A percentile compares a stretch with the other conserved stretches of the same genome.
phyloP scores from a whole-genome alignment of 1,140 invertebrate genomes.

The Leptoteleia sp. region DNA sequence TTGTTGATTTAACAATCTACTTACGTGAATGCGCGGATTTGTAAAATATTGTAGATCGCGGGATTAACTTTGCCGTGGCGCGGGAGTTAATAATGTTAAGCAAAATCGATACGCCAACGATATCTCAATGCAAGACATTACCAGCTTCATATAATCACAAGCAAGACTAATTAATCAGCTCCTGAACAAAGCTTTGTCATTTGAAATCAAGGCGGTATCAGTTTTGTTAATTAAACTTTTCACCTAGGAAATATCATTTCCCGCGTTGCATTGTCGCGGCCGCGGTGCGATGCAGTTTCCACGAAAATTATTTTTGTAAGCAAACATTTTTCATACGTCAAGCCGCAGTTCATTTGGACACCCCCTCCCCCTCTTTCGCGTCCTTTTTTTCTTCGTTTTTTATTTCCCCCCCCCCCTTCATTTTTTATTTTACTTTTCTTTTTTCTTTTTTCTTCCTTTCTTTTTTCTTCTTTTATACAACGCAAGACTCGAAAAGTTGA shows the following conservation, averaged over 20 bases:
- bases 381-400: not conserved
- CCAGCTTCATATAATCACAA: constrained; percentile 47
- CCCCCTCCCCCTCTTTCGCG: too few relatives aligned
- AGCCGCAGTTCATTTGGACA: constrained; percentile 10
- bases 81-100: constrained; percentile 31
- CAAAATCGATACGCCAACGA: constrained; percentile 52
- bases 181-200: constrained; percentile 55
- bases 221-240: constrained; percentile 60
- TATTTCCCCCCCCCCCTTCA: too few relatives aligned
- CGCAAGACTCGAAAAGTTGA: too few relatives aligned
- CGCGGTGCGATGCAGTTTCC: constrained; percentile 22
- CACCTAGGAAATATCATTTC: constrained; percentile 47
- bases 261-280: constrained; percentile 25
- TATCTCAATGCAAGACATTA: constrained; percentile 60
- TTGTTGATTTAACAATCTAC: constrained; percentile 23
- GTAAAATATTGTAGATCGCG: constrained; percentile 49
- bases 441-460: too few relatives aligned
- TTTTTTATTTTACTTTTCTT: too few relatives aligned
- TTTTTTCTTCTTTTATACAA: too few relatives aligned
- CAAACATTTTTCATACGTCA: constrained; percentile 26
- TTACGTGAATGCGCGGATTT: constrained; percentile 19
- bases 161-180: constrained; percentile 56
- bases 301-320: constrained; percentile 26
- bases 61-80: constrained; percentile 50
- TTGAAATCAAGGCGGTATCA: constrained; percentile 51